phyloP scores from a whole-genome alignment of 2,888 invertebrate genomes.

The Gnatocerus cornutus region DNA sequence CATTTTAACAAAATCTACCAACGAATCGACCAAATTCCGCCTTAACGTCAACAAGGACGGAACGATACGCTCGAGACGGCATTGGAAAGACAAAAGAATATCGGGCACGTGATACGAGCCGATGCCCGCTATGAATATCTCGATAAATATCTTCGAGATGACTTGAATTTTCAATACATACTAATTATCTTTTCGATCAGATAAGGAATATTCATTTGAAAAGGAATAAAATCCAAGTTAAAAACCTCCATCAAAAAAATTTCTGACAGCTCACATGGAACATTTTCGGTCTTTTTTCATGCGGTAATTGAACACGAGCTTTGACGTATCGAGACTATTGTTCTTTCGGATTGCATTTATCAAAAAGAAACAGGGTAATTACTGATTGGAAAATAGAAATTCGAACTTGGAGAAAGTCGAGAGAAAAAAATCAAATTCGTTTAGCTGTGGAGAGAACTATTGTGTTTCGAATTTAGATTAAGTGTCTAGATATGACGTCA shows the following conservation, averaged over 20 bases:
- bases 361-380: not conserved
- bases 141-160: slow-evolving; percentile 69
- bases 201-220: slow-evolving; percentile 69
- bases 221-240: slow-evolving; percentile 62
- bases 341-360: not conserved
- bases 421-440: too few species aligned
- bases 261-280: slow-evolving; percentile 43
- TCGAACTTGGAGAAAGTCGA: not conserved
- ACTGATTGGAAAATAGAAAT: not conserved
- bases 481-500: too few species aligned
- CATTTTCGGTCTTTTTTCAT: slow-evolving; percentile 10
- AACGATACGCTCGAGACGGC: slow-evolving; percentile 50
- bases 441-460: too few species aligned
- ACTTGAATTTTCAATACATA: slow-evolving; percentile 71
- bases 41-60: slow-evolving; percentile 35
- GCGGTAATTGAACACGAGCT: not conserved
- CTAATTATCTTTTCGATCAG: slow-evolving; percentile 71
- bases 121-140: slow-evolving; percentile 64
- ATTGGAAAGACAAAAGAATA: slow-evolving; percentile 57
- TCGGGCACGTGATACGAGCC: slow-evolving; percentile 59
- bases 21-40: slow-evolving; percentile 61
- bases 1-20: slow-evolving; percentile 66
- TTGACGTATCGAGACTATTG: not conserved
- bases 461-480: too few species aligned
- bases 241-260: slow-evolving; percentile 48